Evolutionary conservation across 2,113 vertebrate species (phyloP).

Genomic region (Illadopsis cleaveri): DNA sequence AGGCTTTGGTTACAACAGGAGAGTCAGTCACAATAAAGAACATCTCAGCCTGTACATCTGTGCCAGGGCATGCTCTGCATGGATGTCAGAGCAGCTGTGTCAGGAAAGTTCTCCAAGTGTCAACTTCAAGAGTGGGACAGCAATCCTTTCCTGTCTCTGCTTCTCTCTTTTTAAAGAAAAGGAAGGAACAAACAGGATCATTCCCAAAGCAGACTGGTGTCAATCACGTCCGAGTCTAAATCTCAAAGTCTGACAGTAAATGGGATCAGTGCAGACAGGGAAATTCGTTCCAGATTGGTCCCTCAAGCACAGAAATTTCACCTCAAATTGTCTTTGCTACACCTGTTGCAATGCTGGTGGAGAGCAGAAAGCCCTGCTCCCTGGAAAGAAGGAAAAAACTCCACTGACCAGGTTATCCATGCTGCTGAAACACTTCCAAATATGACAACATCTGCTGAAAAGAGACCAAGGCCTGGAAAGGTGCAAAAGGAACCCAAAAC

Average conservation of each 20-base stretch:
- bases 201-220: not conserved
- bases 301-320: not conserved
- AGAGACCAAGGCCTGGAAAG: not conserved
- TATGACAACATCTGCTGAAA: not conserved
- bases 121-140: not conserved
- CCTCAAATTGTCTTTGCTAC: not conserved
- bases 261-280: not conserved
- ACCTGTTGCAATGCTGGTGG: not conserved
- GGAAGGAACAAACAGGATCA: not conserved
- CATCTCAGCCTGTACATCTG: not conserved
- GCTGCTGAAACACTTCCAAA: not conserved
- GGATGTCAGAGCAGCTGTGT: fast-evolving
- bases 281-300: not conserved
- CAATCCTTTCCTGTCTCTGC: not conserved
- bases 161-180: not conserved
- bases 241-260: not conserved
- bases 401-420: not conserved
- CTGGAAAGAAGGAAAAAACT: not conserved
- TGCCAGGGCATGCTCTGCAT: not conserved
- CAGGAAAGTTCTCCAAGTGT: not conserved
- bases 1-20: not conserved
- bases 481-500: not conserved
- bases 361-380: not conserved
- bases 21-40: fast-evolving
- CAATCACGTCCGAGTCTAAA: not conserved